Conservation (phyloP, 2,113 vertebrate genomes). For the Agapornis roseicollis region DNA sequence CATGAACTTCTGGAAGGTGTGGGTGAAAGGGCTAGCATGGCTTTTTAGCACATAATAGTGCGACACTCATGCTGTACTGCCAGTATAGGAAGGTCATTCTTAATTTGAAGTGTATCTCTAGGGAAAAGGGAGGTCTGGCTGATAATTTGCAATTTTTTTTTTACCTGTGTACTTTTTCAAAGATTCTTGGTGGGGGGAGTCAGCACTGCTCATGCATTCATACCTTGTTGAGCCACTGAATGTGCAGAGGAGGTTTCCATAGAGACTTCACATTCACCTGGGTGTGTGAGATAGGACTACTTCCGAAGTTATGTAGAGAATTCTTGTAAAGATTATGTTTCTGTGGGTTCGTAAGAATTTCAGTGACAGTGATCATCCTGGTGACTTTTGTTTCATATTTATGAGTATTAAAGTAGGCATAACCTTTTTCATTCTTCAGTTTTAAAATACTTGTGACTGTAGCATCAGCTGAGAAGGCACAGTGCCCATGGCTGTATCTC, state of each 20-base stretch:
- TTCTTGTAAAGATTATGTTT: background rate
- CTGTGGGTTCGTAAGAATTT: background rate
- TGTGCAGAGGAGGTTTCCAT: background rate
- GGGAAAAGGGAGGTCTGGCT: background rate
- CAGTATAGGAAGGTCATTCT: background rate
- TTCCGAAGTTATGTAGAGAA: background rate
- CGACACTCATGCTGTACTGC: accelerated
- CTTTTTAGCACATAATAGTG: background rate
- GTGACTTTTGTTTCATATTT: background rate
- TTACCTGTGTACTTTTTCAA: background rate
- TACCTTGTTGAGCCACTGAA: background rate
- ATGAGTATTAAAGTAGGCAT: background rate
- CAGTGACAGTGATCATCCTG: background rate
- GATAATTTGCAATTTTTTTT: background rate
- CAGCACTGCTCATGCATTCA: background rate
- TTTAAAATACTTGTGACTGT: background rate
- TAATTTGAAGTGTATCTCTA: background rate
- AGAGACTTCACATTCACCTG: background rate
- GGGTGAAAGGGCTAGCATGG: background rate
- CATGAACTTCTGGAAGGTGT: background rate
- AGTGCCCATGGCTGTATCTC: background rate
- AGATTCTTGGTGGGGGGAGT: background rate
- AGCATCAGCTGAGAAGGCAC: background rate
- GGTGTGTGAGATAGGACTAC: background rate
- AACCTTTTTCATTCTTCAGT: background rate